Conservation (phyloP, 2,888 invertebrate genomes). For the Automeris io region DNA sequence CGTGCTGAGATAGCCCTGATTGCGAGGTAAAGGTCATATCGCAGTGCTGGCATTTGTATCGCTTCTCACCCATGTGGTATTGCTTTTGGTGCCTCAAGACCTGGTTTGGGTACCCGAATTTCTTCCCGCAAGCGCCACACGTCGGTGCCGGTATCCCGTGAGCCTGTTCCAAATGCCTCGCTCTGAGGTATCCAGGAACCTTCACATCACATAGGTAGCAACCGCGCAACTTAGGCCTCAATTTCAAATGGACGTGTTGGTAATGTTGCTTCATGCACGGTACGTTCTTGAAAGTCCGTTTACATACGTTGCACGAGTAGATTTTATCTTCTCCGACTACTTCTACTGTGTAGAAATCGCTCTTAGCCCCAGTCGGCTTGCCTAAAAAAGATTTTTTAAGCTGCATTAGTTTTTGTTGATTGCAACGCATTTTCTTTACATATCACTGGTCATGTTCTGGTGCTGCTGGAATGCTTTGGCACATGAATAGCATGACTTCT, state of each 20-base stretch:
- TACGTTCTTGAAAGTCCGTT: slow-evolving; percentile 17
- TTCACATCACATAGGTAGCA: slow-evolving; percentile 22
- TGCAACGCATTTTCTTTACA: neutral
- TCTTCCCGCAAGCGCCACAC: slow-evolving; percentile 41
- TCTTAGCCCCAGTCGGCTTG: slow-evolving; percentile 5
- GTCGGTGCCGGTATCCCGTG: slow-evolving; percentile 36
- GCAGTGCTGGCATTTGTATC: slow-evolving; percentile 25
- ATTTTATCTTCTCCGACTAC: slow-evolving; percentile 16
- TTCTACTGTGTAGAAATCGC: slow-evolving; percentile 16
- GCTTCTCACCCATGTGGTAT: slow-evolving; percentile 38
- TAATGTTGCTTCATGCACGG: slow-evolving; percentile 28
- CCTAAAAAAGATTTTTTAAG: slow-evolving; percentile 1
- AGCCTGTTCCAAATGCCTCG: slow-evolving; percentile 32
- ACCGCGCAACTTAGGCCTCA: slow-evolving; percentile 24
- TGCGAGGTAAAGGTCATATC: slow-evolving; percentile 21
- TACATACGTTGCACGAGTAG: slow-evolving; percentile 25
- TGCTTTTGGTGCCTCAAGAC: slow-evolving; percentile 34
- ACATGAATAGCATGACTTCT: no score
- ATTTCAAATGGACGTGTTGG: slow-evolving; percentile 26
- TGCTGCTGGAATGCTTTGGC: no score
- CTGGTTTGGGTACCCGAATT: slow-evolving; percentile 32
- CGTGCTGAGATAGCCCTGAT: slow-evolving; percentile 21
- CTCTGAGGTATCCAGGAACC: slow-evolving; percentile 21
- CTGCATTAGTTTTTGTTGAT: neutral
- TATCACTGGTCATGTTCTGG: no score